Evolutionary conservation across 2,888 invertebrate genomes (phyloP).

Genomic region (Drosophila robusta): DNA sequence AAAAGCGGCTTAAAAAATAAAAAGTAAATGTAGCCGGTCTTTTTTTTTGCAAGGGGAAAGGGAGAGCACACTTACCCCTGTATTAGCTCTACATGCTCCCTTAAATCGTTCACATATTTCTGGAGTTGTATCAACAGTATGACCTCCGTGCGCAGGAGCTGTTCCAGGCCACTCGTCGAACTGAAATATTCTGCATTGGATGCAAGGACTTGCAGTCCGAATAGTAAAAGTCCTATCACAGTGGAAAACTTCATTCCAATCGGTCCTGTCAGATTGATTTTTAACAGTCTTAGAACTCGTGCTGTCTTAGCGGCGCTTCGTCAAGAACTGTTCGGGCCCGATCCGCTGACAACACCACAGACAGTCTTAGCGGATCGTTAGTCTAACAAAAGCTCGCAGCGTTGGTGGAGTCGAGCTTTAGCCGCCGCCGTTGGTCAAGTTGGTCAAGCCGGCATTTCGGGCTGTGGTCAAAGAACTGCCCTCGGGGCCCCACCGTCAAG

Average conservation of each 20-base stretch:
- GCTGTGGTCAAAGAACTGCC: conserved; percentile 54
- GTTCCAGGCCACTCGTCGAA: conserved; percentile 77
- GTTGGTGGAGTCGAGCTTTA: conserved; percentile 39
- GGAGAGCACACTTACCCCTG: conserved; percentile 62
- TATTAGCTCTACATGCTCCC: conserved; percentile 70
- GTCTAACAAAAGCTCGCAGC: conserved; percentile 55
- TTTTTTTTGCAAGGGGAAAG: neutral
- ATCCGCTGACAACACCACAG: conserved; percentile 17
- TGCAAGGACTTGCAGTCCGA: conserved; percentile 32
- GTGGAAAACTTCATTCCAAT: conserved; percentile 23
- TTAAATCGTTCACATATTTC: conserved; percentile 74
- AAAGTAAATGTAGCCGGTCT: neutral
- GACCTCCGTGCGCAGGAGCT: conserved; percentile 77
- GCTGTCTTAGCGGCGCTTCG: conserved; percentile 57
- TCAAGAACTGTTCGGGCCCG: conserved; percentile 53
- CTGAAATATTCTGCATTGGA: conserved; percentile 74
- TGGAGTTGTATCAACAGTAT: conserved; percentile 75
- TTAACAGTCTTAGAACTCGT: conserved; percentile 14
- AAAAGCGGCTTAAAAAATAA: neutral
- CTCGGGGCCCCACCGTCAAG: conserved; percentile 32
- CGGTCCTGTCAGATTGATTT: neutral
- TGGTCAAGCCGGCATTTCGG: conserved; percentile 16
- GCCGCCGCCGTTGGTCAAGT: conserved; percentile 26
- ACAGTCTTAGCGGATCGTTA: conserved; percentile 21
- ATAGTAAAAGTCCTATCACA: conserved; percentile 3